A percentile compares a stretch with the other conserved stretches of the same genome.
Conservation (phyloP, 2,888 invertebrate species). For the Lypha dubia region DNA sequence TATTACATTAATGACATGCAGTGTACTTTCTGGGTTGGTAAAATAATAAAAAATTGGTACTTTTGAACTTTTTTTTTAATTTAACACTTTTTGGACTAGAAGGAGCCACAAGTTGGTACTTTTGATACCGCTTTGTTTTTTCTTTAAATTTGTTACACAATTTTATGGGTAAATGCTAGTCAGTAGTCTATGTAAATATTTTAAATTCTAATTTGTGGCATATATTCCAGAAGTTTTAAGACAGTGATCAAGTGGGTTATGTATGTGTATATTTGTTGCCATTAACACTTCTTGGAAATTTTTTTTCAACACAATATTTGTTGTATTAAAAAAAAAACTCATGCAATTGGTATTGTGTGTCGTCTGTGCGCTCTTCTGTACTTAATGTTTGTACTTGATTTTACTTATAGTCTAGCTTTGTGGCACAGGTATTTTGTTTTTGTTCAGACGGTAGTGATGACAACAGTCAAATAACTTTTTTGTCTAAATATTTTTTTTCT, state of each 20-base stretch:
- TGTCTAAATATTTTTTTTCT: neutral
- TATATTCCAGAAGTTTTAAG: too few relatives aligned
- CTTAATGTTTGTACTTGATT: conserved; percentile 3
- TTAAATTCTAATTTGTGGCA: too few relatives aligned
- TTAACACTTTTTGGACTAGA: too few relatives aligned
- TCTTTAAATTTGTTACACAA: too few relatives aligned
- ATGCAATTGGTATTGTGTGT: neutral
- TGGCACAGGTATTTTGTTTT: conserved; percentile 30
- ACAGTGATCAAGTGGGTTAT: neutral
- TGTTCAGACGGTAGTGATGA: conserved; percentile 40
- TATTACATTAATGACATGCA: too few relatives aligned
- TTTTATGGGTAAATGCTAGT: too few relatives aligned
- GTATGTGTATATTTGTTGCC: neutral
- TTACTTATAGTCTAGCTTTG: neutral
- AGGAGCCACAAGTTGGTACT: too few relatives aligned
- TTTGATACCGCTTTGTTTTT: too few relatives aligned
- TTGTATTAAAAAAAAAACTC: conserved; percentile 10
- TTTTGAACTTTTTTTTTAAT: too few relatives aligned
- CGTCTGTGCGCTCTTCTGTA: neutral
- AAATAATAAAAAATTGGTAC: too few relatives aligned
- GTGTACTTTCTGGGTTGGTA: too few relatives aligned
- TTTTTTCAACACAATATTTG: conserved; percentile 3
- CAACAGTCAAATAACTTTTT: conserved; percentile 7
- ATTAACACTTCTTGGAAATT: neutral
- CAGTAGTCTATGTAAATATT: too few relatives aligned